Conservation (phyloP, 2,888 invertebrate genomes). For the Lutraria lutraria region DNA sequence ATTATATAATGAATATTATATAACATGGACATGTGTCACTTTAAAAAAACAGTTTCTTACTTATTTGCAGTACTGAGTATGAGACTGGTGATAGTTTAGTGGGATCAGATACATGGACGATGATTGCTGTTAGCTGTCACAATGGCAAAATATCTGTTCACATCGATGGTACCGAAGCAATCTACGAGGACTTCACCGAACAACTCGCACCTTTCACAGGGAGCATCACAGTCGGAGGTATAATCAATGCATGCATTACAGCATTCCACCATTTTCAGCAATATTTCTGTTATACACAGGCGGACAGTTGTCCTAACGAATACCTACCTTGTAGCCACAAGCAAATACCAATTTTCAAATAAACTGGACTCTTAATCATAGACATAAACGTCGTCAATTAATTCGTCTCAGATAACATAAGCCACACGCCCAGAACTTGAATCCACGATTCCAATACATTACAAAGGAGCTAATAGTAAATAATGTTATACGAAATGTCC, state of each 20-base stretch:
- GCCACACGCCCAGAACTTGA: too few species aligned
- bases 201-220: neutral
- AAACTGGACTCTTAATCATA: neutral
- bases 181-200: neutral
- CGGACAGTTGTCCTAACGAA: neutral
- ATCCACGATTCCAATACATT: too few species aligned
- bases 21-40: neutral
- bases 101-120: constrained; percentile 11
- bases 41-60: neutral
- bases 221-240: constrained; percentile 46
- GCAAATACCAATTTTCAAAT: too few species aligned
- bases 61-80: neutral
- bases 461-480: too few species aligned
- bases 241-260: too few species aligned
- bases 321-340: neutral
- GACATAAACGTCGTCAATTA: too few species aligned
- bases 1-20: too few species aligned
- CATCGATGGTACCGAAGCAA: neutral
- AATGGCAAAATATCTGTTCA: neutral
- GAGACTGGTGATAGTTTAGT: neutral
- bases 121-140: neutral
- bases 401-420: too few species aligned
- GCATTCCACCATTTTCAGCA: too few species aligned
- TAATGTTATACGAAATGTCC: too few species aligned
- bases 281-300: too few species aligned